phyloP scores from a whole-genome alignment of 2,797 vertebrate genomes.

The Morelia viridis region DNA sequence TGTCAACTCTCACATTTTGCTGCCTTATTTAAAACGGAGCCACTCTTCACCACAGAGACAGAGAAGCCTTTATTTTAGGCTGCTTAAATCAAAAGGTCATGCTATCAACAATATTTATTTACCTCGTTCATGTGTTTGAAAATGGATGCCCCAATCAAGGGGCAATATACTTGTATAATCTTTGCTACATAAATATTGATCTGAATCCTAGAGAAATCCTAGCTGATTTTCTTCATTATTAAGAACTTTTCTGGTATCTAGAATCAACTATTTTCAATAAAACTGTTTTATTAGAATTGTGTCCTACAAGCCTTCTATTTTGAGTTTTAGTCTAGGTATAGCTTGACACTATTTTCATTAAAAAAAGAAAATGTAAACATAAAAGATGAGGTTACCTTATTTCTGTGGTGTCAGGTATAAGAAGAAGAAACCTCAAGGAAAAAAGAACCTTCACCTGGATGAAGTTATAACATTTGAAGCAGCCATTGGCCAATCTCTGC shows the following conservation, averaged over 20 bases:
- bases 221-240: not conserved
- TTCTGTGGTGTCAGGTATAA: not conserved
- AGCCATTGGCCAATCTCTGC: not conserved
- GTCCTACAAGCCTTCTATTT: not conserved
- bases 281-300: not conserved
- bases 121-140: not conserved
- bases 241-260: not conserved
- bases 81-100: not conserved
- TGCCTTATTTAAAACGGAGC: not conserved
- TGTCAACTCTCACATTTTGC: not conserved
- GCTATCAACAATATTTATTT: not conserved
- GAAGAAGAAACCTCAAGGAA: not conserved
- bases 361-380: not conserved
- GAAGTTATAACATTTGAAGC: not conserved
- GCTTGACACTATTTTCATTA: not conserved
- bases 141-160: not conserved
- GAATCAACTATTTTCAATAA: not conserved
- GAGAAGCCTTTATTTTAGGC: not conserved
- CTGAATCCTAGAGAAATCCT: not conserved
- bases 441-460: not conserved
- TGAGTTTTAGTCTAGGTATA: not conserved
- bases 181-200: constrained; percentile 2
- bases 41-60: not conserved
- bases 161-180: not conserved
- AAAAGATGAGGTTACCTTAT: too few species aligned